Conservation (phyloP, 2,888 invertebrate genomes). For the Campoletis raptor region DNA sequence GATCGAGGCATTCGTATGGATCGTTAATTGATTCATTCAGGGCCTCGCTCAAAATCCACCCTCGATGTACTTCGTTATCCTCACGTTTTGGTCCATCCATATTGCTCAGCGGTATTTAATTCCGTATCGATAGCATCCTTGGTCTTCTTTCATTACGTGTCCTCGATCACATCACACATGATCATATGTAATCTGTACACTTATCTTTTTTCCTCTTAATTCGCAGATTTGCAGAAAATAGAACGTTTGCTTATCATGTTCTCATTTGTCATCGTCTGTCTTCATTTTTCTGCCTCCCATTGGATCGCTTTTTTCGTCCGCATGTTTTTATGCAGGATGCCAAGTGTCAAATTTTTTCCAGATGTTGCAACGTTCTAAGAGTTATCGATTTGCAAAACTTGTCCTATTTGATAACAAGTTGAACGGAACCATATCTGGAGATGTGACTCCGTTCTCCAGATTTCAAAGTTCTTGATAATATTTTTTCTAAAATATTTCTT, state of each 20-base stretch:
- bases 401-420: not conserved
- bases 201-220: not conserved
- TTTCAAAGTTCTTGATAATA: too few species aligned
- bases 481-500: too few species aligned
- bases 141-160: conserved; percentile 26
- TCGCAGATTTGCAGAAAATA: conserved; percentile 12
- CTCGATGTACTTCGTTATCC: conserved; percentile 25
- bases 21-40: conserved; percentile 64
- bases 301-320: not conserved
- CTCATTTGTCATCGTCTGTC: not conserved
- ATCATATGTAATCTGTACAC: not conserved
- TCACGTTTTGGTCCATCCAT: conserved; percentile 19
- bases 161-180: not conserved
- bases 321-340: not conserved
- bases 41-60: conserved; percentile 60
- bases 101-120: not conserved
- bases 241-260: conserved; percentile 23
- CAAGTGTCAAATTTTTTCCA: not conserved
- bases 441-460: too few species aligned
- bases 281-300: conserved; percentile 2
- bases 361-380: not conserved
- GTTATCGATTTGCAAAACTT: not conserved
- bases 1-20: conserved; percentile 41
- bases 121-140: conserved; percentile 11
- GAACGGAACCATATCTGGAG: too few species aligned